Conservation (phyloP, 2,888 invertebrate species). For the Helicoverpa assulta region DNA sequence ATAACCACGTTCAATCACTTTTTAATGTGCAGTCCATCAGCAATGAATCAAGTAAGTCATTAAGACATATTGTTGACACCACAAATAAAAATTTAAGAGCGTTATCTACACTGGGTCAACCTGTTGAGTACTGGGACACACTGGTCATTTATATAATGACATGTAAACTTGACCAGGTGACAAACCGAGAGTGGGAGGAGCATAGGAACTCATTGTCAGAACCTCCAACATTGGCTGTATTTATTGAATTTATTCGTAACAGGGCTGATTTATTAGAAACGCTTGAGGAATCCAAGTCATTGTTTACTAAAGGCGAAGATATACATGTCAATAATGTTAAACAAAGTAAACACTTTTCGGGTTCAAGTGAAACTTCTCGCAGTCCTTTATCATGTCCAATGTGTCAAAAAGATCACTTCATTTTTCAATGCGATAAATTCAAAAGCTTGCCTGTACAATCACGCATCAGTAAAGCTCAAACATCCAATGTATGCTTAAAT, state of each 20-base stretch:
- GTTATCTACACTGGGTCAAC: conserved; percentile 19
- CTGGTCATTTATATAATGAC: conserved; percentile 31
- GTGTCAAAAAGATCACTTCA: conserved; percentile 14
- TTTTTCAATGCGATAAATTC: conserved; percentile 15
- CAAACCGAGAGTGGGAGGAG: conserved; percentile 34
- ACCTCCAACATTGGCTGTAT: conserved; percentile 4
- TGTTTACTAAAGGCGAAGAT: neutral
- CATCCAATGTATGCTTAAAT: neutral
- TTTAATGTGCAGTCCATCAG: conserved; percentile 6
- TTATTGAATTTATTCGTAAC: neutral
- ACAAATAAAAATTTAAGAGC: conserved; percentile 29
- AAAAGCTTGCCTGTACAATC: conserved; percentile 4
- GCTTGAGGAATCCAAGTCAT: conserved; percentile 8
- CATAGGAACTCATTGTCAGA: conserved; percentile 14
- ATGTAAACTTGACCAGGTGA: conserved; percentile 17
- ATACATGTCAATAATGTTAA: neutral
- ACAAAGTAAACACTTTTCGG: neutral
- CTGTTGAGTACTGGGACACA: conserved; percentile 22
- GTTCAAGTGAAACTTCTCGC: neutral
- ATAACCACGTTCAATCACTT: conserved; percentile 21
- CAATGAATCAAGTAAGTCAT: conserved; percentile 14
- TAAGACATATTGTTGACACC: conserved; percentile 18
- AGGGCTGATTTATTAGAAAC: conserved; percentile 18
- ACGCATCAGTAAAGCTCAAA: conserved; percentile 8
- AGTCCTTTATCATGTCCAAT: conserved; percentile 8